Base-by-base conservation (phyloP, 2,888 invertebrate genomes). In the Pimpla rufipes region DNA sequence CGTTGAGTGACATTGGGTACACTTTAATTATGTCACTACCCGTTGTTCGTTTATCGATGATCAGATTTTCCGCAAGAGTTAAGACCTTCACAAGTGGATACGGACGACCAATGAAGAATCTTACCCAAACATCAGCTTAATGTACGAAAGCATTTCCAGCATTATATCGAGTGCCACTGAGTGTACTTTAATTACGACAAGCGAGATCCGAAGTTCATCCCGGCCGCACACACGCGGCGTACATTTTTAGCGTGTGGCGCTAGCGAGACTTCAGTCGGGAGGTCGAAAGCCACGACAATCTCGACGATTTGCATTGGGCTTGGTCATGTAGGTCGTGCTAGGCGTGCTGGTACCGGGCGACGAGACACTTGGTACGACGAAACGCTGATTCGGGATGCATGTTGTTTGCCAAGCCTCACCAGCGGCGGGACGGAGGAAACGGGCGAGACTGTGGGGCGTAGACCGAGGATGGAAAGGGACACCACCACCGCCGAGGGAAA, bases 341-440 rank as follows among this genome's bases (percentile, higher is more conserved):
- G 76, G 70, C 57, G 59, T 55, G 59, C 71, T 68, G 83, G 79
- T 79, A 76, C 79, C 75, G 67, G 59, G 76, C 66, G 45, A 70
- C 47, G 67, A 40, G 59, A 66, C 70, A 57, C 75, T 85, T 83
- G 55, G 84, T 85, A 83, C 86, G 86, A 85, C 81, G 85, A 84
- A 84, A 86, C 84, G 85, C 85, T 88, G 88, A 88, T 89, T 89
- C 84, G 79, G 85, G 85, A 89, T 90, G 89, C 89, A 89, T 85
- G 87, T 86, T 90, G 90, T 90, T 89, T 90, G 88, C 89, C 83
- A 83, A 89, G 82, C 87, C 86, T 81, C 80, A 82, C 81, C 37
- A 11, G 21, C 18, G 37, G 50, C 16, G 37, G 52, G 29, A 73
- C 35, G 62, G 8, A 16, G 55, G n/a, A 35, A 52, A 55, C 64